Conservation (phyloP, 2,888 invertebrate species). For the Drosophila neotestacea region DNA sequence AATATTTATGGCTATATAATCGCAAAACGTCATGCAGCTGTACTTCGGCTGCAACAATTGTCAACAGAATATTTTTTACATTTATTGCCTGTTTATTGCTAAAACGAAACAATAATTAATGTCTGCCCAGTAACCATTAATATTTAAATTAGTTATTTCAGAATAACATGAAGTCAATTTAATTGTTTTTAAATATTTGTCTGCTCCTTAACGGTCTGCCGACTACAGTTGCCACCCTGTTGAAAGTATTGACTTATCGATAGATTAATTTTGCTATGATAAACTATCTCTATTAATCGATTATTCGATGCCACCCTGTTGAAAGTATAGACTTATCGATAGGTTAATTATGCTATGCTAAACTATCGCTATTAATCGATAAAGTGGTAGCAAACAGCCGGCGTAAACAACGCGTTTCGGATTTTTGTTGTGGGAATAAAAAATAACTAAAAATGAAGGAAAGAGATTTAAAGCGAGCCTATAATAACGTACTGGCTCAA, state of each 20-base stretch:
- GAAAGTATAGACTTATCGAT: conserved; percentile 16
- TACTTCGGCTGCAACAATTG: conserved; percentile 27
- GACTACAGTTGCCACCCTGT: conserved; percentile 30
- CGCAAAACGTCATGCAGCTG: conserved; percentile 29
- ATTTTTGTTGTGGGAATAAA: conserved; percentile 17
- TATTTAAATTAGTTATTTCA: conserved; percentile 13
- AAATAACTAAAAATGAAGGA: conserved; percentile 63
- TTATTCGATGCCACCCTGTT: too few relatives aligned
- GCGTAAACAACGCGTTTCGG: conserved; percentile 35
- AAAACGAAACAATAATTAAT: not conserved
- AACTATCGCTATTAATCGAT: not conserved
- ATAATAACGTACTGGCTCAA: conserved; percentile 93
- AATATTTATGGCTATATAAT: conserved; percentile 51
- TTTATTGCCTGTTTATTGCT: conserved; percentile 1
- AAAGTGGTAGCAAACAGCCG: conserved; percentile 21
- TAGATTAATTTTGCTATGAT: not conserved
- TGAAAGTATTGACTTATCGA: conserved; percentile 14
- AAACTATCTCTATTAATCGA: not conserved
- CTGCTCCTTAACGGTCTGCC: not conserved
- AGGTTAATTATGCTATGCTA: not conserved
- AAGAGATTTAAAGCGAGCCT: conserved; percentile 85
- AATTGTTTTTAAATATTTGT: not conserved
- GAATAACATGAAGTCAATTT: not conserved
- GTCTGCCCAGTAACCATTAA: not conserved
- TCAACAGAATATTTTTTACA: conserved; percentile 20